Percentiles rank a stretch among this genome's conserved stretches.
Evolutionary conservation across 2,888 invertebrate species (phyloP).

Genomic region (Bimastos eiseni): DNA sequence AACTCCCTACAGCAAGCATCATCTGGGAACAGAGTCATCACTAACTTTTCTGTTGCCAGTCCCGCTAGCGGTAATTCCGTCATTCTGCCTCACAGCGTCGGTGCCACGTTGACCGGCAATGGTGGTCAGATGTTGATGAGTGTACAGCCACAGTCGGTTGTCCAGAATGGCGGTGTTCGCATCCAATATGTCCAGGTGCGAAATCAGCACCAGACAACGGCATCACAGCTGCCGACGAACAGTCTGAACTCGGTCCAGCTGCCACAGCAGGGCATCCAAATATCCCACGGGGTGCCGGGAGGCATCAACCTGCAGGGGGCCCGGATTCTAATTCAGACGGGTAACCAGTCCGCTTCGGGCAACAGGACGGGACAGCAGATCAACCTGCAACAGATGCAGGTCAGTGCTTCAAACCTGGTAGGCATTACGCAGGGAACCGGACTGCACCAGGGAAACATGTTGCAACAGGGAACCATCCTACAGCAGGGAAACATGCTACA

Average conservation of each 20-base stretch:
- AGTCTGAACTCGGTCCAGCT: constrained; percentile 7
- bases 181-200: not conserved
- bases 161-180: not conserved
- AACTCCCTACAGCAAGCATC: not conserved
- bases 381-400: not conserved
- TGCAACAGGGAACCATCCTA: not conserved
- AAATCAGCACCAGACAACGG: not conserved
- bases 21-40: not conserved
- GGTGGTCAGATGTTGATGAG: constrained; percentile 8
- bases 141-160: not conserved
- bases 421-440: not conserved
- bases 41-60: not conserved
- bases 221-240: not conserved
- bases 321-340: not conserved
- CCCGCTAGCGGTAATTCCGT: not conserved
- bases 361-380: not conserved
- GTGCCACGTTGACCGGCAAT: not conserved
- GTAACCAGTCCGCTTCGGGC: not conserved
- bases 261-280: not conserved
- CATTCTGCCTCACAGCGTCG: not conserved
- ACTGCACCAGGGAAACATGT: not conserved
- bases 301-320: constrained; percentile 21
- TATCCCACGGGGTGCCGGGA: not conserved
- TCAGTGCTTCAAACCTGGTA: not conserved
- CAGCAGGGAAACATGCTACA: not conserved